phyloP scores from a whole-genome alignment of 2,888 invertebrate genomes.

The Stomorhina lunata region DNA sequence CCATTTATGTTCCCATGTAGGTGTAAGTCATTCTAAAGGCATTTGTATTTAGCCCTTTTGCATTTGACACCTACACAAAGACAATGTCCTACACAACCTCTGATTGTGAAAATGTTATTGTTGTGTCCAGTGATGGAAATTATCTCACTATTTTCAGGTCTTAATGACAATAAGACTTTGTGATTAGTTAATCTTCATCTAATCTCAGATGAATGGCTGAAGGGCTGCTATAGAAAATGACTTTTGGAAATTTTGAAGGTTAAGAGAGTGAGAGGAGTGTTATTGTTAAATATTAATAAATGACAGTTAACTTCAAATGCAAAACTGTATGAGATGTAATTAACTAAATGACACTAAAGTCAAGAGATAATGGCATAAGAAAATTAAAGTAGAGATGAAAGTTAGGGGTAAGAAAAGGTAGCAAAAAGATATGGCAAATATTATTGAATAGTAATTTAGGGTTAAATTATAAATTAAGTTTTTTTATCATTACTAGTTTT shows the following conservation, averaged over 20 bases:
- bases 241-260: conserved; percentile 11
- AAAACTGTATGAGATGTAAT: background rate
- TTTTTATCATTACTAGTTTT: too few relatives aligned
- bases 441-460: too few relatives aligned
- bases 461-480: too few relatives aligned
- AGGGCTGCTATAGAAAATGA: conserved; percentile 4
- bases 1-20: background rate
- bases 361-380: background rate
- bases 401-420: too few relatives aligned
- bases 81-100: conserved; percentile 37
- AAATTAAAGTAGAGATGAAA: too few relatives aligned
- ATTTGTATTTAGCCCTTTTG: too few relatives aligned
- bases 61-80: conserved; percentile 8
- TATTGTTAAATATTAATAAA: background rate
- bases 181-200: conserved; percentile 40
- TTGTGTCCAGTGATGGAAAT: conserved; percentile 1
- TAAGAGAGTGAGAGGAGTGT: too few relatives aligned
- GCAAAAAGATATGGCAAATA: too few relatives aligned
- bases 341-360: background rate
- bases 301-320: background rate
- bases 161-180: conserved; percentile 36
- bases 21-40: too few relatives aligned
- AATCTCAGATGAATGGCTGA: background rate
- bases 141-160: conserved; percentile 28
- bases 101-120: conserved; percentile 22